Evolutionary conservation across 1,140 invertebrate species (phyloP).

Genomic region (Trichomalopsis sarcophagae): DNA sequence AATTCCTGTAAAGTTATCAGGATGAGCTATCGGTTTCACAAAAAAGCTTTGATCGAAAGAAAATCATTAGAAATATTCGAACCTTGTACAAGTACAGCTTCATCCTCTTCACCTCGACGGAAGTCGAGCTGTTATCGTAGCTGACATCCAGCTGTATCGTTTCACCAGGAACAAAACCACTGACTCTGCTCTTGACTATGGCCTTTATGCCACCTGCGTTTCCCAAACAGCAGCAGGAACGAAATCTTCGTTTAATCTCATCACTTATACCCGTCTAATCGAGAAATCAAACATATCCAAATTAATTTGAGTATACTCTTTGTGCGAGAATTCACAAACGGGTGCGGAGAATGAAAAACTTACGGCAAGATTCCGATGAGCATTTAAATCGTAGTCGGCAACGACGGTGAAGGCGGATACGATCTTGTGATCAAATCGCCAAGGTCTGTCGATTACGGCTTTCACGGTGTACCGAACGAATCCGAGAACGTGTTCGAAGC

Average conservation of each 20-base stretch:
- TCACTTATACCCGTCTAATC: slow-evolving; percentile 56
- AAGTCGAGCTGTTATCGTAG: slow-evolving; percentile 79
- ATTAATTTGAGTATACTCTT: neutral
- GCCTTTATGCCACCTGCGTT: slow-evolving; percentile 75
- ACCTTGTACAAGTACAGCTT: slow-evolving; percentile 79
- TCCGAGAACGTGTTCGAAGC: slow-evolving; percentile 77
- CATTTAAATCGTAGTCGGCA: slow-evolving; percentile 56
- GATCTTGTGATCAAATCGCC: slow-evolving; percentile 75
- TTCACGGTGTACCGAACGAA: slow-evolving; percentile 77
- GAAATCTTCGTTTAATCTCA: slow-evolving; percentile 77
- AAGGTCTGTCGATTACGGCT: slow-evolving; percentile 76
- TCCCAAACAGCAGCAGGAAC: slow-evolving; percentile 75
- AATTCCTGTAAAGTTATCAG: slow-evolving; percentile 14
- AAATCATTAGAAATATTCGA: slow-evolving; percentile 30
- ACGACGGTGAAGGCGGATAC: slow-evolving; percentile 75
- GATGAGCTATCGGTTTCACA: neutral
- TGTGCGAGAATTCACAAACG: neutral
- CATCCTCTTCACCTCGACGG: slow-evolving; percentile 75
- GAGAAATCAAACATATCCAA: neutral
- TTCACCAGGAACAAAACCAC: slow-evolving; percentile 81
- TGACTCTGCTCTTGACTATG: slow-evolving; percentile 75
- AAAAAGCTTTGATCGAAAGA: neutral
- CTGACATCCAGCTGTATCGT: slow-evolving; percentile 77
- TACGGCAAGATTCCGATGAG: slow-evolving; percentile 31
- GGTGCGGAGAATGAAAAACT: neutral